Conservation (phyloP, 1,140 invertebrate genomes). For the Tetramorium parvispinum region DNA sequence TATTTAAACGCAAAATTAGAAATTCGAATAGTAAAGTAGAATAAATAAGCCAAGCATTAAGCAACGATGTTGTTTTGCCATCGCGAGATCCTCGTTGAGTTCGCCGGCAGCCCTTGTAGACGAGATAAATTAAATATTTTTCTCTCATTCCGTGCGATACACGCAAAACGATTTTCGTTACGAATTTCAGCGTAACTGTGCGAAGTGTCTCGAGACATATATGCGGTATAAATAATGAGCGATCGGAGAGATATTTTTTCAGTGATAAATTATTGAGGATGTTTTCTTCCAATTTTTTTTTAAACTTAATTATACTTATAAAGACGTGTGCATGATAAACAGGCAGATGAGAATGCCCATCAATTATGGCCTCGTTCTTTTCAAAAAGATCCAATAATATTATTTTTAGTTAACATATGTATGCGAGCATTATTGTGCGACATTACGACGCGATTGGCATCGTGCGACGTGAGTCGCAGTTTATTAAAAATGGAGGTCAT, state of each 20-base stretch:
- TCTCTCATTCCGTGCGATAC: conserved; percentile 36
- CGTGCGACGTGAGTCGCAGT: conserved; percentile 17
- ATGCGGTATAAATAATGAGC: neutral
- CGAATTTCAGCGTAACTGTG: conserved; percentile 39
- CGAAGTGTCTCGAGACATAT: conserved; percentile 14
- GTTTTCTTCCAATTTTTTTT: neutral
- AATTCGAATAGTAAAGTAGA: conserved; percentile 64
- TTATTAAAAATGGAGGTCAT: conserved; percentile 62
- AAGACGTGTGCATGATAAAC: neutral
- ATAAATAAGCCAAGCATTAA: conserved; percentile 67
- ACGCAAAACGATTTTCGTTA: conserved; percentile 18
- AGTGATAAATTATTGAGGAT: neutral
- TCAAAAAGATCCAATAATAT: neutral
- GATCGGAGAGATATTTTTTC: neutral
- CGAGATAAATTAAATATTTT: conserved; percentile 64
- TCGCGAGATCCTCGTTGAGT: conserved; percentile 44
- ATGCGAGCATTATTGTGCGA: neutral
- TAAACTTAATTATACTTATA: neutral
- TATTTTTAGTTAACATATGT: neutral
- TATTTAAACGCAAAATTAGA: conserved; percentile 68
- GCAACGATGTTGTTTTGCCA: conserved; percentile 44
- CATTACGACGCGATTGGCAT: neutral
- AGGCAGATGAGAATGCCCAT: neutral
- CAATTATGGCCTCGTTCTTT: neutral
- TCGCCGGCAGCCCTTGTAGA: conserved; percentile 33